Evolutionary conservation across 2,888 invertebrate genomes (phyloP).

Genomic region (Macrophya annulata): DNA sequence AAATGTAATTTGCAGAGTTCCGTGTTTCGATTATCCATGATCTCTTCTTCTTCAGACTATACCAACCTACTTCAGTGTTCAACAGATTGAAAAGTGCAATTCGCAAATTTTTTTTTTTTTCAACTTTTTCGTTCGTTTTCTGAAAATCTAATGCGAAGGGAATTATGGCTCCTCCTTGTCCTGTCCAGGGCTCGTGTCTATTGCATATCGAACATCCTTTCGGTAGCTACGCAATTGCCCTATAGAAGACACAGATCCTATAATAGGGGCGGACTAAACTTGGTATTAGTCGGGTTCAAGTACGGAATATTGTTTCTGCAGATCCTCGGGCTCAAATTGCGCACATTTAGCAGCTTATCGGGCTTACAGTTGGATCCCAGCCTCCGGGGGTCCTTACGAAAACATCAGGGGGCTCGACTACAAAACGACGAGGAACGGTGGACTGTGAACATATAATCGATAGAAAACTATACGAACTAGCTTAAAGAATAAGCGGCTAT

Average conservation of each 20-base stretch:
- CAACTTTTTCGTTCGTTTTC: neutral
- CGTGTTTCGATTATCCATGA: too few relatives aligned
- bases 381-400: conserved; percentile 53
- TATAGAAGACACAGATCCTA: conserved; percentile 24
- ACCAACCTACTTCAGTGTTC: too few relatives aligned
- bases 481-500: conserved; percentile 3
- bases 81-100: too few relatives aligned
- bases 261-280: conserved; percentile 34
- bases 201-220: conserved; percentile 1
- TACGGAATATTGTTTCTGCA: conserved; percentile 71
- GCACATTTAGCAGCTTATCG: conserved; percentile 74
- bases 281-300: conserved; percentile 67
- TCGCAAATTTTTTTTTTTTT: too few relatives aligned
- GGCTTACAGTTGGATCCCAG: conserved; percentile 69
- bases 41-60: too few relatives aligned
- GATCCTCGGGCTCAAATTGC: conserved; percentile 71
- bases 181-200: neutral
- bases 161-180: neutral
- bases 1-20: too few relatives aligned
- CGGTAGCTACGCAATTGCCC: neutral
- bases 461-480: conserved; percentile 14
- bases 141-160: neutral
- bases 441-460: conserved; percentile 17
- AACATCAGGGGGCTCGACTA: conserved; percentile 49
- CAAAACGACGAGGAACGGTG: neutral